Percentiles rank a stretch among this genome's conserved stretches.
Conservation (phyloP, 2,888 invertebrate genomes). For the Antheraea assamensis region DNA sequence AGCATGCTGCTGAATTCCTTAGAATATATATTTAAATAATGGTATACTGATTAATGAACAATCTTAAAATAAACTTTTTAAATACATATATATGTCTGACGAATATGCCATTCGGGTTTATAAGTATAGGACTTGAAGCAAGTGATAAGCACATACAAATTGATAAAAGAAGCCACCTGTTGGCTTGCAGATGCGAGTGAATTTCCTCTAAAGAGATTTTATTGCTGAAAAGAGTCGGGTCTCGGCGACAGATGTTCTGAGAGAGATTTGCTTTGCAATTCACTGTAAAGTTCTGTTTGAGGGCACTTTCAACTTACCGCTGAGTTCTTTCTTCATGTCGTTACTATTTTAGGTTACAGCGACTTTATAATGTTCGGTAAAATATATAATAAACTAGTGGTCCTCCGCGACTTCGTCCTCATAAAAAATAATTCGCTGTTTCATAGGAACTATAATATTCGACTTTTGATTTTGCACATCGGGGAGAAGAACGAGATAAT, state of each 20-base stretch:
- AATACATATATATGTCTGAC: neutral
- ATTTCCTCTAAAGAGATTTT: constrained; percentile 71
- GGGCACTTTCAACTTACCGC: constrained; percentile 51
- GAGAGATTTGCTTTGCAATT: constrained; percentile 56
- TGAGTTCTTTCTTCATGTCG: constrained; percentile 49
- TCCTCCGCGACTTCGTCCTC: too few relatives aligned
- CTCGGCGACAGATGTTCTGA: constrained; percentile 61
- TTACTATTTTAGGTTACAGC: constrained; percentile 46
- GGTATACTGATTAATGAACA: too few relatives aligned
- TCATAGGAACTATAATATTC: too few relatives aligned
- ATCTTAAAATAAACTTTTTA: neutral
- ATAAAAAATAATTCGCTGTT: too few relatives aligned
- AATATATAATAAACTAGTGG: too few relatives aligned
- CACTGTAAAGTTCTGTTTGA: constrained; percentile 54
- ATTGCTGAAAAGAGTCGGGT: constrained; percentile 59
- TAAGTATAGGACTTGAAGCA: too few relatives aligned
- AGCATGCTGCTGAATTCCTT: too few relatives aligned
- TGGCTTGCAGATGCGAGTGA: constrained; percentile 40
- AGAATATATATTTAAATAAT: too few relatives aligned
- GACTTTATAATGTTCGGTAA: constrained; percentile 40
- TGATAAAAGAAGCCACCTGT: constrained; percentile 73
- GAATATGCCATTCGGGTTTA: constrained; percentile 40
- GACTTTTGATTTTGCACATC: too few relatives aligned
- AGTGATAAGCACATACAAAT: constrained; percentile 72
- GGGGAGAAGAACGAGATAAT: too few relatives aligned